Evolutionary conservation across 2,797 vertebrate species (phyloP), one percentile per base, ranked within the genome.

Genomic region (Triplophysa bombifrons): DNA sequence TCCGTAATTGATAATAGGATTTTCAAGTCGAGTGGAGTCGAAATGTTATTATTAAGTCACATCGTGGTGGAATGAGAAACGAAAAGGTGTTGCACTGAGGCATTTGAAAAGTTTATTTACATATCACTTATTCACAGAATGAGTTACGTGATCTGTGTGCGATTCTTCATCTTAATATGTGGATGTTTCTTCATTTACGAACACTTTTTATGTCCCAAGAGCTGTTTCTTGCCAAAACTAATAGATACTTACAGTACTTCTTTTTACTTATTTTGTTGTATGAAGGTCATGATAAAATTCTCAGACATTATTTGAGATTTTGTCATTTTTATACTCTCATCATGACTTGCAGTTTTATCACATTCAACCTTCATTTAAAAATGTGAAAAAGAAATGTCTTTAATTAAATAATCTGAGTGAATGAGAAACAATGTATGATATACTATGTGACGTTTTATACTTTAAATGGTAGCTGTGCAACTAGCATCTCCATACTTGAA

Each of bases 1-100:
- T 79, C 50, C 65, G 66, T 72, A 78, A 83, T 81, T 83, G 67
- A 76, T 85, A 86, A 81, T 83, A 61, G 80, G 75, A 86, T 82
- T 87, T 85, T 78, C 74, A 11, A 70, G 68, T 79, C 34, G 20
- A 72, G 50, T 61, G 41, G 12, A 81, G 80, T 72, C 46, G 64
- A 81, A 84, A 84, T 74, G 77, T 76, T 84, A 76, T 72, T 75
- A 75, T 80, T 83, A 80, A 76, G 34, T 48, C 48, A 66, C 51
- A 81, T 69, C 48, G 55, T 51, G 48, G 25, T 22, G 12, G 74
- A 85, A 78, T 76, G 71, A 70, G 55, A 56, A 17, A 78, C 73
- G 56, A 73, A 76, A 72, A 79, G 53, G 46, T 19, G 9, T 77
- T 69, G 30, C 44, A 48, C 53, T 34, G 25, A 27, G 50, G 75